These are phyloP conservation scores for Ptychochromis oligacanthus DNA, from an alignment of 2,113 vertebrate species.

Conservation along the genomic window DNA sequence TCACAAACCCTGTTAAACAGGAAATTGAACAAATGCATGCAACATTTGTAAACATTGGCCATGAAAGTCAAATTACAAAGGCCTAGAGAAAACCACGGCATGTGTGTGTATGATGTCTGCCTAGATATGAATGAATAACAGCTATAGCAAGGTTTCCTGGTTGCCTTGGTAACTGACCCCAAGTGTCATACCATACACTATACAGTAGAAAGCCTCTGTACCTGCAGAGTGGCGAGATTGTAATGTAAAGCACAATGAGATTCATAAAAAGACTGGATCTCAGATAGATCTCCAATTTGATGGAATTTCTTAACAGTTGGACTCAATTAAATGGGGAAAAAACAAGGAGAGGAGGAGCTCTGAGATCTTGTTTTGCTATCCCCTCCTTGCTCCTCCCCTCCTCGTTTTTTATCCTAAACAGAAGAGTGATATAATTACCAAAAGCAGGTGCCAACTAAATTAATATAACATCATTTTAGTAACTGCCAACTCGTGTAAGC, in stretches of 20 bases:
- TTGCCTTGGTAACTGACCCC: conserved; percentile 68
- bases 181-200: conserved; percentile 22
- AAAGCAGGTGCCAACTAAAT: background rate
- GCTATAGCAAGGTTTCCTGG: conserved; percentile 41
- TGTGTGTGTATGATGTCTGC: conserved; percentile 20
- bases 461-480: background rate
- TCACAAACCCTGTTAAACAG: background rate
- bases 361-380: no score
- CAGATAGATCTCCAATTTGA: background rate
- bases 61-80: background rate
- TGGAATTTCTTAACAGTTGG: conserved; percentile 6
- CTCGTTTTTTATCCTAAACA: no score
- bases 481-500: background rate
- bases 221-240: background rate
- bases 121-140: conserved; percentile 28
- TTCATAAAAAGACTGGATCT: background rate
- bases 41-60: background rate
- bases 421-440: background rate
- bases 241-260: conserved; percentile 19
- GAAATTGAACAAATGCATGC: background rate
- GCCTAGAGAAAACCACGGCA: background rate
- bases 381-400: no score
- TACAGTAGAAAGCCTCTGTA: conserved; percentile 22
- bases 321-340: background rate
- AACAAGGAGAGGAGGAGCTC: background rate